A percentile compares a stretch with the other conserved stretches of the same genome.
Conservation (phyloP, 2,888 invertebrate genomes). For the Nineta flava region DNA sequence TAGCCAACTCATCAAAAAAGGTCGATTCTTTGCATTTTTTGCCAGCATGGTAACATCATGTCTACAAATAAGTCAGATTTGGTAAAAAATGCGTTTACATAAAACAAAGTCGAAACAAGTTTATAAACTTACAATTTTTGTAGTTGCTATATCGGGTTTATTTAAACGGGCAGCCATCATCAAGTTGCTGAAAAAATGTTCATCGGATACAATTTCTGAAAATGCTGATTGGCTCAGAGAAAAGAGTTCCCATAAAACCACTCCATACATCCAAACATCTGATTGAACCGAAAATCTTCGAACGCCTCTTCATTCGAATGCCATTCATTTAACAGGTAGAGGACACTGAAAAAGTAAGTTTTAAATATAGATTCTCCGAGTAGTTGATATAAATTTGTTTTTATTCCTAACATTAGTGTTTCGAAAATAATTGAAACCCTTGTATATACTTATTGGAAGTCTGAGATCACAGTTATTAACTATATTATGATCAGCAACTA, state of each 20-base stretch:
- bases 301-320: conserved; percentile 83
- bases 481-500: conserved; percentile 75
- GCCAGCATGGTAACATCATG: conserved; percentile 82
- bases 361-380: not conserved
- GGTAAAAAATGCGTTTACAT: too few relatives aligned
- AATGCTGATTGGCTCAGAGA: conserved; percentile 75
- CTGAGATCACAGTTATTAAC: conserved; percentile 97
- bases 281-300: conserved; percentile 86
- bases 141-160: conserved; percentile 69
- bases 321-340: conserved; percentile 93
- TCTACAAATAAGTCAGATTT: too few relatives aligned
- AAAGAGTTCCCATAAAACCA: conserved; percentile 88
- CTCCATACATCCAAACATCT: conserved; percentile 91
- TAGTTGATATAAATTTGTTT: too few relatives aligned
- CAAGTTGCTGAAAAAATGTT: conserved; percentile 68
- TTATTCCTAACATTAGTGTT: conserved; percentile 70
- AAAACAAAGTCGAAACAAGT: too few relatives aligned
- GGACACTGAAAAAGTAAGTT: conserved; percentile 40
- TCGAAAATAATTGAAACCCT: conserved; percentile 79
- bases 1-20: conserved; percentile 64
- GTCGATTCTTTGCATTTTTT: conserved; percentile 56
- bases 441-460: conserved; percentile 78
- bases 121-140: too few relatives aligned
- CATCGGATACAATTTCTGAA: conserved; percentile 62
- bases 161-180: too few relatives aligned